Conservation (phyloP, 1,140 invertebrate genomes). For the Cotesia typhae region DNA sequence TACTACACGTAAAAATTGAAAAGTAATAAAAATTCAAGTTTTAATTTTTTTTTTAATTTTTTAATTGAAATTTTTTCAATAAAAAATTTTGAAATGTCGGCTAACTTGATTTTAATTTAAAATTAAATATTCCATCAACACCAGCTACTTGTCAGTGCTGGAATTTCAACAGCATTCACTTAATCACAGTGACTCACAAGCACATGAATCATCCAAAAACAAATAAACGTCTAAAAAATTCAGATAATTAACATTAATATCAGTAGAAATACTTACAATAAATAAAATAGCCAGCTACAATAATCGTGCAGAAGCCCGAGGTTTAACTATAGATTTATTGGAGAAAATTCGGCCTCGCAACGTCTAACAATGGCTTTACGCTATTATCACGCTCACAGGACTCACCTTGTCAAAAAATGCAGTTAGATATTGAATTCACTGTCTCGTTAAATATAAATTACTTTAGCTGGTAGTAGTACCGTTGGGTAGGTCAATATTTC, state of each 20-base stretch:
- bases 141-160: no score
- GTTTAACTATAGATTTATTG: conserved; percentile 6
- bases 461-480: not conserved
- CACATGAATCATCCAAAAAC: conserved; percentile 6
- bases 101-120: no score
- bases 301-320: not conserved
- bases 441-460: not conserved
- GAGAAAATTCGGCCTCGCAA: not conserved
- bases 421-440: no score
- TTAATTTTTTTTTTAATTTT: no score
- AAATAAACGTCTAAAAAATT: no score
- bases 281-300: not conserved
- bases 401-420: conserved; percentile 9
- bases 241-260: no score
- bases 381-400: conserved; percentile 30
- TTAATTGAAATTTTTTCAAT: no score
- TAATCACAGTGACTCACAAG: not conserved
- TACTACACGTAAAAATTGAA: no score
- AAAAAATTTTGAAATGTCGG: no score
- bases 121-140: no score
- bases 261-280: not conserved
- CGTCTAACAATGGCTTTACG: conserved; percentile 35
- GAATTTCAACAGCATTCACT: not conserved
- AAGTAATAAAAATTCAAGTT: no score
- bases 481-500: not conserved